phyloP scores from a whole-genome alignment of 2,113 vertebrate genomes.

The Pseudorectes ferrugineus region DNA sequence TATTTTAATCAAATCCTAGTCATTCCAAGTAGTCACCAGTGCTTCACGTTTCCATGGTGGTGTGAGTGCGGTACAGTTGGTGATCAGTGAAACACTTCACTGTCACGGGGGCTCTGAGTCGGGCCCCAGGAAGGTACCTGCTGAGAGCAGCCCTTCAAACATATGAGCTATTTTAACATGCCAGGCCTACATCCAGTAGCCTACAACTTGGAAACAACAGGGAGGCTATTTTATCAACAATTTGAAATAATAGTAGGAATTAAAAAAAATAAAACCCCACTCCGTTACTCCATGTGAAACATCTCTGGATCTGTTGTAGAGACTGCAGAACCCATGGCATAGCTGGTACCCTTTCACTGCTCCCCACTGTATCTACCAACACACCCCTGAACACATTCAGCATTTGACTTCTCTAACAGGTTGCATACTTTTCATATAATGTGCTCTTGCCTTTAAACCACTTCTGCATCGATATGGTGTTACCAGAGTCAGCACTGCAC shows the following conservation, averaged over 20 bases:
- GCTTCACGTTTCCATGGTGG: slow-evolving; percentile 61
- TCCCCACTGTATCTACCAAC: slow-evolving; percentile 55
- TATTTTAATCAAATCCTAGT: slow-evolving; percentile 65
- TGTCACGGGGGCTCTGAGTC: background rate
- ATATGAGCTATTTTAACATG: background rate
- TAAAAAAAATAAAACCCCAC: background rate
- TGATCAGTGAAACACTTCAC: slow-evolving; percentile 69
- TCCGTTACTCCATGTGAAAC: background rate
- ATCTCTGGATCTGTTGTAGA: background rate
- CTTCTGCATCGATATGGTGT: slow-evolving; percentile 34
- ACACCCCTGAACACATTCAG: slow-evolving; percentile 28
- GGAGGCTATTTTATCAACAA: background rate
- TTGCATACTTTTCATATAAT: background rate
- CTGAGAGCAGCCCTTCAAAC: background rate
- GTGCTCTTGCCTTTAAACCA: background rate
- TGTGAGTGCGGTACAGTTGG: slow-evolving; percentile 31
- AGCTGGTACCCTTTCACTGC: slow-evolving; percentile 66
- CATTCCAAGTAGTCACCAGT: slow-evolving; percentile 59
- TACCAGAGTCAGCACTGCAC: background rate
- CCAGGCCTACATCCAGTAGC: background rate
- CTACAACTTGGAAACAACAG: background rate
- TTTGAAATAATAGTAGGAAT: background rate
- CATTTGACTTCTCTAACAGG: slow-evolving; percentile 36
- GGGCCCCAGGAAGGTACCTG: background rate
- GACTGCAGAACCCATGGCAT: background rate